These are phyloP conservation scores for Drosophila kuntzei DNA, from an alignment of 2,888 invertebrate genomes.

Conservation along the genomic window DNA sequence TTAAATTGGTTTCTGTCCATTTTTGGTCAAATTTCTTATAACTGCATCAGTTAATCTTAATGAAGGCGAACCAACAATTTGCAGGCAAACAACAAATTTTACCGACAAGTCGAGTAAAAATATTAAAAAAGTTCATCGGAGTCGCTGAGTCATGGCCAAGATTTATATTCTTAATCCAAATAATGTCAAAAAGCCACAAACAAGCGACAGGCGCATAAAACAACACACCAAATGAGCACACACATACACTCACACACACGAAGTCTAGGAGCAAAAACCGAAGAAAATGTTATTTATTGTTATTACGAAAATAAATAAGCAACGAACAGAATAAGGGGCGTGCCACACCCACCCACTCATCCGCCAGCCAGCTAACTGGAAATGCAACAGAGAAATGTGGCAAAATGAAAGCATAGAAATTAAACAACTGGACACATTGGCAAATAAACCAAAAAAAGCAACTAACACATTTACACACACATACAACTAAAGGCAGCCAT, in stretches of 20 bases:
- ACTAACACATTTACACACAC: constrained; percentile 5
- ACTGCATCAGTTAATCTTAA: constrained; percentile 23
- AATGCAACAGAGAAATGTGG: constrained; percentile 69
- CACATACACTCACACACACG: constrained; percentile 35
- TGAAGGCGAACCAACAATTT: constrained; percentile 18
- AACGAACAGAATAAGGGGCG: constrained; percentile 43
- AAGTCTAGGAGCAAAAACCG: constrained; percentile 45
- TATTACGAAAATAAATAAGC: constrained; percentile 80
- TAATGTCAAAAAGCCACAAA: constrained; percentile 81
- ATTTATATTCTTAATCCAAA: constrained; percentile 80
- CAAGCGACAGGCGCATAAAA: constrained; percentile 80
- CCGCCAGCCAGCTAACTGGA: constrained; percentile 12
- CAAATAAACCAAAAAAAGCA: constrained; percentile 57
- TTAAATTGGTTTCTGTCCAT: constrained; percentile 25
- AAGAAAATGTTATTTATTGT: constrained; percentile 80
- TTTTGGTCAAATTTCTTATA: neutral
- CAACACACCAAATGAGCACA: constrained; percentile 75
- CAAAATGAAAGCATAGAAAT: constrained; percentile 77
- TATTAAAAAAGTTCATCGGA: constrained; percentile 49
- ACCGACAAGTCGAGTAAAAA: constrained; percentile 1
- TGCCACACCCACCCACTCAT: constrained; percentile 38
- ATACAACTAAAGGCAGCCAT: constrained; percentile 62
- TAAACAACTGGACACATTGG: constrained; percentile 73
- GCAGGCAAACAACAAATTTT: constrained; percentile 4
- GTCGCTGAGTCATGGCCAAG: constrained; percentile 45